Conservation (phyloP, 2,797 vertebrate genomes). For the Hirundo rustica region DNA sequence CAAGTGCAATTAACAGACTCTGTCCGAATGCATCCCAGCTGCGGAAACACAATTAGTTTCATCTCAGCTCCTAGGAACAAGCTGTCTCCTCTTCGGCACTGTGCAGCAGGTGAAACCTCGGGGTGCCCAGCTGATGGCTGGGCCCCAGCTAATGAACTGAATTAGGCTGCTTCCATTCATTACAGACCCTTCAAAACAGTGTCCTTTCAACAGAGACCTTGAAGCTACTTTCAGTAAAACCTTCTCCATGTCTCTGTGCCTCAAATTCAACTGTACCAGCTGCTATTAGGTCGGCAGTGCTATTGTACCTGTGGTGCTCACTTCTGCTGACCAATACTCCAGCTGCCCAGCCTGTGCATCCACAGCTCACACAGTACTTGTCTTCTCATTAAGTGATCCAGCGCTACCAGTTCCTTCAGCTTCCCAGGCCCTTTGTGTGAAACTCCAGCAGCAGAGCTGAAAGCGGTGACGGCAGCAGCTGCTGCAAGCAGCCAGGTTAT, state of each 20-base stretch:
- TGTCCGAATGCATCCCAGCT: background rate
- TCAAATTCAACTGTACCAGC: background rate
- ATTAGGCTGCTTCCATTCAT: background rate
- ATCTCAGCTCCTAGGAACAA: background rate
- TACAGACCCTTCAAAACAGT: background rate
- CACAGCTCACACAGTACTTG: background rate
- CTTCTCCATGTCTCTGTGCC: background rate
- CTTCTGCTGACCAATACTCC: background rate
- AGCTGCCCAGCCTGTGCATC: background rate
- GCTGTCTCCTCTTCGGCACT: rapidly evolving
- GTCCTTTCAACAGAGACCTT: background rate
- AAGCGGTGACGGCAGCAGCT: background rate
- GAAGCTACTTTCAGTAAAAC: background rate
- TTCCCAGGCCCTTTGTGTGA: conserved; percentile 3
- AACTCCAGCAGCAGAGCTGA: background rate
- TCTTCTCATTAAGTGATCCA: background rate
- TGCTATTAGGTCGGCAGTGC: background rate
- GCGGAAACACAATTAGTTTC: background rate
- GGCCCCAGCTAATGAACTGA: background rate
- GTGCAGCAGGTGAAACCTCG: background rate
- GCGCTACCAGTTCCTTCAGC: background rate
- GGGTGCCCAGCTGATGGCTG: background rate
- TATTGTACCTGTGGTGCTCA: background rate
- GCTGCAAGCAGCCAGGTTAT: background rate
- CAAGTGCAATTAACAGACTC: background rate